Conservation (phyloP, 2,888 invertebrate genomes). For the Hartigia nigra region DNA sequence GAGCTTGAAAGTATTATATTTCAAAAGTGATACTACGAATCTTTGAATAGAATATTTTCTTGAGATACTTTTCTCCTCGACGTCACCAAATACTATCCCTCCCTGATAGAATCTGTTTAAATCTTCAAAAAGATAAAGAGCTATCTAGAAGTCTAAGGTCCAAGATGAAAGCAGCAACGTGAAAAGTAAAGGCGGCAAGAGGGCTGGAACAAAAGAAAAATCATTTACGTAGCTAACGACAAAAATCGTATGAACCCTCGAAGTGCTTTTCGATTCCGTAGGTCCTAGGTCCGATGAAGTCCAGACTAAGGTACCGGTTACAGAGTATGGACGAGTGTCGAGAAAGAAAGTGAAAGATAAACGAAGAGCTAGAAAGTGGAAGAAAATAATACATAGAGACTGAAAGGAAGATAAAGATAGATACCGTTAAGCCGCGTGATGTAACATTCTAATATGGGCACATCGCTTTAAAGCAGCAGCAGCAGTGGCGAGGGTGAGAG, state of each 20-base stretch:
- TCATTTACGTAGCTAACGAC: not conserved
- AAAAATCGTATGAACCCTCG: not conserved
- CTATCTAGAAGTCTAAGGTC: not conserved
- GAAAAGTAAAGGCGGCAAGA: not conserved
- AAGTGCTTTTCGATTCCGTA: not conserved
- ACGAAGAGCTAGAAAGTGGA: not conserved
- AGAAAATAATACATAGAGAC: not conserved
- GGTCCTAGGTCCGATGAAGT: not conserved
- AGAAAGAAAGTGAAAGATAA: not conserved
- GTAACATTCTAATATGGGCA: conserved; percentile 45
- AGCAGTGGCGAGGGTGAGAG: conserved; percentile 45
- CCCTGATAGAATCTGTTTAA: not conserved
- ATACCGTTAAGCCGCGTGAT: not conserved
- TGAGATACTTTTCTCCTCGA: too few species aligned
- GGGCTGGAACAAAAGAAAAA: not conserved
- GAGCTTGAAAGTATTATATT: not conserved
- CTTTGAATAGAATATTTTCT: too few species aligned
- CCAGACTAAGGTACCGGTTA: not conserved
- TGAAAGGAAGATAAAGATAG: not conserved
- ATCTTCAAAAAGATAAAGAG: not conserved
- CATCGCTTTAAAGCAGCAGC: conserved; percentile 59
- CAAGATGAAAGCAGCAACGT: not conserved
- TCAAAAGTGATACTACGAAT: not conserved
- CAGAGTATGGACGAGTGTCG: not conserved
- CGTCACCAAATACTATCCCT: not conserved